Percentiles rank a stretch among this genome's conserved stretches.
These are phyloP conservation scores for Drosophila incognita DNA, from an alignment of 2,888 invertebrate species.

Conservation along the genomic window DNA sequence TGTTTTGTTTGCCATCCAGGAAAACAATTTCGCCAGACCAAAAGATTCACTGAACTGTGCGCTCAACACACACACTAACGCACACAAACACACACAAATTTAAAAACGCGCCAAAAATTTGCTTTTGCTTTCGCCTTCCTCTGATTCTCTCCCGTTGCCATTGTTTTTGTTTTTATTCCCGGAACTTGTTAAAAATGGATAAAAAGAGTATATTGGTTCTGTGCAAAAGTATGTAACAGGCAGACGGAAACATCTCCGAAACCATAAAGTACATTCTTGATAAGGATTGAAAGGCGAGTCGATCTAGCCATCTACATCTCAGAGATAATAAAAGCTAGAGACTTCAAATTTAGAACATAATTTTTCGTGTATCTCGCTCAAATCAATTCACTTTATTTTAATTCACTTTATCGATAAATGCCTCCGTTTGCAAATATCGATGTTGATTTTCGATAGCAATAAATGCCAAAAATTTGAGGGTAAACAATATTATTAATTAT, in stretches of 20 bases:
- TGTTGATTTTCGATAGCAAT: neutral
- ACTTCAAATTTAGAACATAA: neutral
- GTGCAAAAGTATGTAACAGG: neutral
- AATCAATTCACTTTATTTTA: neutral
- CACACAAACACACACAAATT: slow-evolving; percentile 5
- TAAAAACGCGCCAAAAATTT: slow-evolving; percentile 15
- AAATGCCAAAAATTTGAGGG: too few species aligned
- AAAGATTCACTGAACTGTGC: slow-evolving; percentile 77
- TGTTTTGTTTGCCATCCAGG: slow-evolving; percentile 73
- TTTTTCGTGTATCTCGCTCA: too few species aligned
- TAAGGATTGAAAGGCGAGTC: neutral
- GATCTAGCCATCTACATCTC: neutral
- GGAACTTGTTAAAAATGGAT: neutral
- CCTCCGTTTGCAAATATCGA: neutral
- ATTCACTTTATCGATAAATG: neutral
- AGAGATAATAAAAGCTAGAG: neutral
- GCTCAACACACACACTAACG: slow-evolving; percentile 39
- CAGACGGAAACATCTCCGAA: neutral
- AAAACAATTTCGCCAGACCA: slow-evolving; percentile 68
- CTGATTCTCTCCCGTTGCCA: neutral
- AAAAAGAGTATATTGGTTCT: neutral
- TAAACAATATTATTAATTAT: neutral
- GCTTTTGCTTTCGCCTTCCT: slow-evolving; percentile 30
- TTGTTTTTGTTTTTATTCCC: neutral
- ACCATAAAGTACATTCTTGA: neutral